Base-by-base conservation (phyloP, 2,113 vertebrate species). In the Hucho hucho region DNA sequence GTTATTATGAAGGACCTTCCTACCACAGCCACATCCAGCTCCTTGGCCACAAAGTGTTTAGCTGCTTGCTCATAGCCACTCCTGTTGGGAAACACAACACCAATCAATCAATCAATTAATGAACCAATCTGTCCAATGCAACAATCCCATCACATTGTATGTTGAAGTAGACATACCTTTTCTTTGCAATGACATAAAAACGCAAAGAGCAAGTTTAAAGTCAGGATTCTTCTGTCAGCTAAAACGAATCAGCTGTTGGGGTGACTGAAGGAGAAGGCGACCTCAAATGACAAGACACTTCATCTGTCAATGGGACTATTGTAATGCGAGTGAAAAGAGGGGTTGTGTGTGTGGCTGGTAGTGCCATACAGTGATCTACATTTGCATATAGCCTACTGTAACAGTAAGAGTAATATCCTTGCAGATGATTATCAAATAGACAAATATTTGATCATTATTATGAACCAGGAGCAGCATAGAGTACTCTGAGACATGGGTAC, bases 1-100 rank as follows among this genome's bases (percentile, higher is more conserved):
- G 92, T 94, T 81, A 94, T 83, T 90, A 93, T 91, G 59, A 89
- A 94, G 65, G 91, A 90, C 49, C 84, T 81, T 56, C 92, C 92
- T 47, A 89, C 91, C 3, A 90, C 88, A 0, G 91, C 88, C 28
- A 93, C 87, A 1, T 91, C 84, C 80, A 92, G 56, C 43, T 91
- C 89, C 63, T 88, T 77, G 5, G 80, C 81, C 25, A 87, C 81
- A 75, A 93, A 93, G 65, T 79, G 59, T 74, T 79, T 84, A 2
- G 82, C 89, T 25, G 91, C 88, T 1, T 78, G 66, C 58, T 89
- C 90, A 77, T 90, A 91, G 59, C 91, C 92, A 43, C 82, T 87
- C 79, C 92, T 93, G 43, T 3, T 63, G 65, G 6, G 13, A 74
- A 16, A 47, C 70, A 59, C 61, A 20, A 28, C n/a, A 20, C 9